phyloP scores from a whole-genome alignment of 2,888 invertebrate genomes.

The Tetragonisca angustula region DNA sequence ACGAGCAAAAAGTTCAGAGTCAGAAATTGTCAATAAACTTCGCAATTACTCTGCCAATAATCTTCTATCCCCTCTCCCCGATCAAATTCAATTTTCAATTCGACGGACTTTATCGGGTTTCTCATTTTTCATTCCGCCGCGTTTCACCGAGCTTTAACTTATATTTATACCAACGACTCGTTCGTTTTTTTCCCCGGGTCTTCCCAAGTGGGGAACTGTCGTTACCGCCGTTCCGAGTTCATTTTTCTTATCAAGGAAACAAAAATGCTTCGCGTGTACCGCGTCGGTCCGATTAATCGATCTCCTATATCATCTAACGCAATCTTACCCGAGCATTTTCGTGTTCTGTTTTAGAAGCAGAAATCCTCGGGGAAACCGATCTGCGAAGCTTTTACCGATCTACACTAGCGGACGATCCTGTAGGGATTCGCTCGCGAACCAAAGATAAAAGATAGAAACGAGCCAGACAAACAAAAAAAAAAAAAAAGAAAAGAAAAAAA shows the following conservation, averaged over 20 bases:
- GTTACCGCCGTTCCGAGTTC: not conserved
- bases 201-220: not conserved
- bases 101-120: not conserved
- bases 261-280: slow-evolving; percentile 23
- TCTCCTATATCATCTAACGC: slow-evolving; percentile 39
- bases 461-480: not conserved
- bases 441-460: not conserved
- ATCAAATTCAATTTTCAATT: not conserved
- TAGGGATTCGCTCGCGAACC: slow-evolving; percentile 58
- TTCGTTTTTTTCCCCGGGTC: not conserved
- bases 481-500: not conserved
- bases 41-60: not conserved
- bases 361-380: slow-evolving; percentile 82
- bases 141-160: not conserved
- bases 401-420: slow-evolving; percentile 76
- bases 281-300: slow-evolving; percentile 37
- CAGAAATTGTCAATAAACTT: not conserved
- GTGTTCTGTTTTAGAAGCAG: slow-evolving; percentile 81
- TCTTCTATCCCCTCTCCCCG: not conserved
- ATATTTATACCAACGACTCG: not conserved
- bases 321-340: slow-evolving; percentile 69
- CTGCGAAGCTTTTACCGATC: slow-evolving; percentile 82
- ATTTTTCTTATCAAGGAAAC: not conserved
- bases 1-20: not conserved
- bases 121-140: not conserved